Base-by-base conservation (phyloP, 2,797 vertebrate genomes). In the Pempheris klunzingeri region DNA sequence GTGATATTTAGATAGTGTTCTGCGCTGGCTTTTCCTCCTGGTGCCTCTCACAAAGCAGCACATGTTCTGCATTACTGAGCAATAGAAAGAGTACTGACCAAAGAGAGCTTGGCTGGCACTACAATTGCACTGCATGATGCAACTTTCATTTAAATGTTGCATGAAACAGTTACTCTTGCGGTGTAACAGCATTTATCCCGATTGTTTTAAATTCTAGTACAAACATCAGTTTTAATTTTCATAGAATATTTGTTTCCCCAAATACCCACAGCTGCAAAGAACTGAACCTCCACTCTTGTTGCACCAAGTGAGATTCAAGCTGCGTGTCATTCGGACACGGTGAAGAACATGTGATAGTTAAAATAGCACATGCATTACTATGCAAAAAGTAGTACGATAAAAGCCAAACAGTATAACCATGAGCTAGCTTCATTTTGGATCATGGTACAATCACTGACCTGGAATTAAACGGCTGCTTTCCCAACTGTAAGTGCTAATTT, bases 101-200 rank as follows among this genome's bases (percentile, higher is more conserved):
- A 44, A 24, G 0, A 6, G 39, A 64, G 4, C 34, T 47, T 32
- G 15, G 46, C n/a, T 20, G 41, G 8, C 50, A 39, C 12, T 28
- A 10, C 26, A 36, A 26, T 6, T 46, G 22, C 24, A 12, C 22
- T 10, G 7, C 11, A 49, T 62, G 15, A 66, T 65, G 13, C 17
- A 65, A 63, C 32, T 52, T 72, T 63, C 52, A 58, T 30, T 22
- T 17, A 71, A 47, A 58, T 38, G 44, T 38, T 59, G 54, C 26
- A 61, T 28, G 26, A 67, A 73, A 58, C 32, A 38, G 12, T 43
- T 24, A 36, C 24, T 12, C 14, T 26, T 38, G 30, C 3, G 0
- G 15, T 38, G n/a, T 28, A 18, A 63, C 22, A 50, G 44, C 46
- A 54, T 30, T 34, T 47, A 46, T 46, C 18, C 8, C 38, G 6